phyloP scores from a whole-genome alignment of 2,888 invertebrate genomes.

The Stenodera caucasica region DNA sequence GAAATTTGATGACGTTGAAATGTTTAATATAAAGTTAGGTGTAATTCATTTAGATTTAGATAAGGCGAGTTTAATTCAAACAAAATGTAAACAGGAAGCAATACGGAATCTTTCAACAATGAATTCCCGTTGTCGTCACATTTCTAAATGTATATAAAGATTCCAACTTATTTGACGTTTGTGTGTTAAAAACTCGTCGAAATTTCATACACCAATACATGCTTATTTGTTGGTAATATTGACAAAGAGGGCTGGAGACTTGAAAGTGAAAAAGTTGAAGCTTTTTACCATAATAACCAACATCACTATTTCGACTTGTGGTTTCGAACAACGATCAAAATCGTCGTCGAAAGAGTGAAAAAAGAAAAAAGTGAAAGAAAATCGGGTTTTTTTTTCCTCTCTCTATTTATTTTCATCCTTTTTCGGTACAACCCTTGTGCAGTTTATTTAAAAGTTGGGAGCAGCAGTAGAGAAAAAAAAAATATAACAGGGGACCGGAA shows the following conservation, averaged over 20 bases:
- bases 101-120: constrained; percentile 17
- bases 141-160: constrained; percentile 4
- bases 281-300: constrained; percentile 46
- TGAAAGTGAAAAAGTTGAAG: constrained; percentile 2
- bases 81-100: constrained; percentile 30
- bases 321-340: not conserved
- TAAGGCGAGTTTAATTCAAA: constrained; percentile 26
- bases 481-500: not conserved
- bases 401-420: not conserved
- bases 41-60: constrained; percentile 27
- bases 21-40: constrained; percentile 23
- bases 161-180: constrained; percentile 17
- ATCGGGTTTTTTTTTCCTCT: no score
- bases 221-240: constrained; percentile 43
- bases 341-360: no score
- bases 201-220: constrained; percentile 11
- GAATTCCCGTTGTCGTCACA: not conserved
- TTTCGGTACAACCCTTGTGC: not conserved
- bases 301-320: constrained; percentile 9
- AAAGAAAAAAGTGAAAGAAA: no score
- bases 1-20: constrained; percentile 18
- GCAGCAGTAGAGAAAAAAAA: no score
- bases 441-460: constrained; percentile 18
- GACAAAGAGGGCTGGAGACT: constrained; percentile 40
- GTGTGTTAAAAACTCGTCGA: constrained; percentile 15